Percentiles rank a stretch among this genome's conserved stretches.
These are phyloP conservation scores for Tenthredo mesomela DNA, from an alignment of 2,888 invertebrate genomes.

Conservation along the genomic window DNA sequence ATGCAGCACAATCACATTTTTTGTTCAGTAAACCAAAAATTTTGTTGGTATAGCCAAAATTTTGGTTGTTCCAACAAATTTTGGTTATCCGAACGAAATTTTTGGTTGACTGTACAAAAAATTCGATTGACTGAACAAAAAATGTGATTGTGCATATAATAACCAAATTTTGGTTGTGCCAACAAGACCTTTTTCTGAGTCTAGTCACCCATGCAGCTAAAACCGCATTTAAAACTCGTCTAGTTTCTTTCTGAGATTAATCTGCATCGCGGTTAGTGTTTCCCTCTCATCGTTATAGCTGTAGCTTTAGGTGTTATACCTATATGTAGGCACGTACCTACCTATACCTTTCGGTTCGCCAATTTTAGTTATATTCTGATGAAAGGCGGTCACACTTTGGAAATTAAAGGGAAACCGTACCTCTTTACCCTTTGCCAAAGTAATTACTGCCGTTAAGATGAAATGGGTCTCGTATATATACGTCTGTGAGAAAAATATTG, in stretches of 20 bases:
- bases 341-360: conserved; percentile 5
- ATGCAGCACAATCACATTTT: no score
- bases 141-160: no score
- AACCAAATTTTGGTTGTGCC: no score
- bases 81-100: no score
- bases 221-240: not conserved
- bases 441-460: conserved; percentile 28
- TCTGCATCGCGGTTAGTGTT: conserved; percentile 17
- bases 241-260: conserved; percentile 26
- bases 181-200: no score
- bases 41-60: no score
- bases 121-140: no score
- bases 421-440: conserved; percentile 40
- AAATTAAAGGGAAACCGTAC: conserved; percentile 34
- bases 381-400: conserved; percentile 40
- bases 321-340: no score
- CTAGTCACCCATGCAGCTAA: not conserved
- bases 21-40: no score
- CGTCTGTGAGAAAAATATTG: not conserved
- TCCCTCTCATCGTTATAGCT: not conserved
- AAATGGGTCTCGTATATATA: not conserved
- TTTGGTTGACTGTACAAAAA: no score
- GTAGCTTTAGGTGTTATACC: not conserved
- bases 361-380: conserved; percentile 34
- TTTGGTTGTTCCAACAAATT: no score